Base-by-base conservation (phyloP, 2,797 vertebrate species). In the Etheostoma perlongum region DNA sequence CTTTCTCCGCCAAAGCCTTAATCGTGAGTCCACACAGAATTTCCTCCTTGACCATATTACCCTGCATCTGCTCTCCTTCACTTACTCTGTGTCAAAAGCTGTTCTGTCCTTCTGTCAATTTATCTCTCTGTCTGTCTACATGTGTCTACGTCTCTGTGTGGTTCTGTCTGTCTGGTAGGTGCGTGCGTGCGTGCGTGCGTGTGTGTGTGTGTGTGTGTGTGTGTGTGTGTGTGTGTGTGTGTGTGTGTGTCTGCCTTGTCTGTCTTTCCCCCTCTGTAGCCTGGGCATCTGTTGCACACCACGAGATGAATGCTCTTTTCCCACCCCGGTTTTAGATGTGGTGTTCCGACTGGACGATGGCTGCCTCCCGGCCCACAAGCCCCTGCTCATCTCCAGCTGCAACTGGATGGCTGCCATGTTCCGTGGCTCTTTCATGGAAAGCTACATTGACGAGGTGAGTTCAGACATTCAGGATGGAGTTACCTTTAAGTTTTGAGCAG, bases 371-470 rank as follows among this genome's bases (percentile, higher is more conserved):
- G 96, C 97, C 1, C 97, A 98, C 89, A 98, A 97, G 84, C 96
- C 97, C 9, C 92, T 97, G 91, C 96, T 97, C 78, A 96, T 97
- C 52, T 96, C 97, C 0, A 97, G 96, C 93, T 98, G 97, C 0
- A 96, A 97, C 88, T 97, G 97, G 97, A 98, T 98, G 97, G 95
- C 96, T 8, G 97, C 97, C 79, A 97, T 98, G 96, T 97, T 98
- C 87, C 96, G 96, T 1, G 97, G 97, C 47, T 95, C 96, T 21
- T 98, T 97, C 87, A 95, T 96, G 80, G 97, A 97, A 91, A 97
- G 97, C 93, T 96, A 96, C 68, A 93, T 95, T 0, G 88, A 95
- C 0, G 96, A 97, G 96, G 97, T 97, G 69, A 92, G 91, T 63
- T 64, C 10, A 51, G 51, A 61, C 18, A 15, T 10, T 36, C 42